These are phyloP conservation scores for Scaeva pyrastri DNA, from an alignment of 2,888 invertebrate genomes.

Conservation along the genomic window DNA sequence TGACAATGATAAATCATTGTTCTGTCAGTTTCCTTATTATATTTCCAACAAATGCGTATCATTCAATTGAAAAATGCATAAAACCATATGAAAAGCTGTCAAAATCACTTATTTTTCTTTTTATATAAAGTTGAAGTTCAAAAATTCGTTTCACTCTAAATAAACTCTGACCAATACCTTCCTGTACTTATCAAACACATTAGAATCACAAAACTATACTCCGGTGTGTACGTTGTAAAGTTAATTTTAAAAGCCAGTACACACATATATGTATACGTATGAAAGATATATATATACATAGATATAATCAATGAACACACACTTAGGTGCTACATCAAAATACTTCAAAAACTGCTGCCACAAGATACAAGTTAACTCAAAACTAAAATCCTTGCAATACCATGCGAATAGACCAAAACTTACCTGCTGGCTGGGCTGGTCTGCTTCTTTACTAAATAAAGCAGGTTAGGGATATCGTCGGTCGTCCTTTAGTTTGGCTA, in stretches of 20 bases:
- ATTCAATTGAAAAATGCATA: too few relatives aligned
- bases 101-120: background rate
- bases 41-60: too few relatives aligned
- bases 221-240: background rate
- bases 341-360: constrained; percentile 46
- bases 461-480: background rate
- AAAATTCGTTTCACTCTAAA: background rate
- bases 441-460: background rate
- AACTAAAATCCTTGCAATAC: constrained; percentile 44
- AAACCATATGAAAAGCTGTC: background rate
- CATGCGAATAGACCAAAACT: constrained; percentile 6
- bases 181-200: constrained; percentile 16
- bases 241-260: constrained; percentile 22
- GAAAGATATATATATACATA: background rate
- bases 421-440: background rate
- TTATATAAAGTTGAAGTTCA: background rate
- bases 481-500: background rate
- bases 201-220: background rate
- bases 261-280: too few relatives aligned
- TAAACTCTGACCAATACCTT: background rate
- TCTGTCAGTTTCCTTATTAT: too few relatives aligned
- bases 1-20: too few relatives aligned
- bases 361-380: constrained; percentile 43
- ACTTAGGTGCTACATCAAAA: constrained; percentile 41
- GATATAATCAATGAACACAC: constrained; percentile 42